phyloP scores from a whole-genome alignment of 2,797 vertebrate genomes.

The Chrysolophus pictus region DNA sequence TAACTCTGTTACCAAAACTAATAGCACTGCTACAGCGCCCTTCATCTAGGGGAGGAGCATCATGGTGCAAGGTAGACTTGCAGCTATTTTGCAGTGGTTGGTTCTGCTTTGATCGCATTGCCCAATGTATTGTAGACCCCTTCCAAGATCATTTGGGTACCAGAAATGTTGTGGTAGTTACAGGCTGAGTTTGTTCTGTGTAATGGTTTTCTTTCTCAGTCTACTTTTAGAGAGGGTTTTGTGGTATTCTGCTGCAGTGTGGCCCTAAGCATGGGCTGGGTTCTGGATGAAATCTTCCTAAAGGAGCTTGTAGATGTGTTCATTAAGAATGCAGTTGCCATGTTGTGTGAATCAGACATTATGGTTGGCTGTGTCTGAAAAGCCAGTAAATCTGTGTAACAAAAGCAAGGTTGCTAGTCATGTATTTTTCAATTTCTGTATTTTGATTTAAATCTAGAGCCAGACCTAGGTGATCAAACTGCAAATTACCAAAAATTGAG shows the following conservation, averaged over 20 bases:
- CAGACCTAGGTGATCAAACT: not conserved
- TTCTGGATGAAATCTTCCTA: not conserved
- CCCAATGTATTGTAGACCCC: not conserved
- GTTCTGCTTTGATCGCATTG: not conserved
- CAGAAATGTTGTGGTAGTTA: not conserved
- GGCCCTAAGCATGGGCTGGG: fast-evolving
- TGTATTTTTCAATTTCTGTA: not conserved
- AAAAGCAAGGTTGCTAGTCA: not conserved
- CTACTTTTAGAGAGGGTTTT: not conserved
- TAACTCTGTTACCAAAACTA: not conserved
- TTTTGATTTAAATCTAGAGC: not conserved
- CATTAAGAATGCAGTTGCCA: not conserved
- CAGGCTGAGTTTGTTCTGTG: not conserved
- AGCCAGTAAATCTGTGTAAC: not conserved
- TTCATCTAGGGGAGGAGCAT: not conserved
- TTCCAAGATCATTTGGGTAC: not conserved
- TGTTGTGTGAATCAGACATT: not conserved
- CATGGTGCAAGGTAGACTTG: not conserved
- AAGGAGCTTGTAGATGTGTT: not conserved
- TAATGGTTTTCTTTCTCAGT: not conserved
- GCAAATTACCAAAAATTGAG: not conserved
- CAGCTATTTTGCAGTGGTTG: not conserved
- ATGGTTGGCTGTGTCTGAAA: not conserved
- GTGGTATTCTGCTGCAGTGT: not conserved
- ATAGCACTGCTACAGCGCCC: not conserved